Conservation (phyloP, 2,113 vertebrate genomes). For the Rhadina sibilatrix region DNA sequence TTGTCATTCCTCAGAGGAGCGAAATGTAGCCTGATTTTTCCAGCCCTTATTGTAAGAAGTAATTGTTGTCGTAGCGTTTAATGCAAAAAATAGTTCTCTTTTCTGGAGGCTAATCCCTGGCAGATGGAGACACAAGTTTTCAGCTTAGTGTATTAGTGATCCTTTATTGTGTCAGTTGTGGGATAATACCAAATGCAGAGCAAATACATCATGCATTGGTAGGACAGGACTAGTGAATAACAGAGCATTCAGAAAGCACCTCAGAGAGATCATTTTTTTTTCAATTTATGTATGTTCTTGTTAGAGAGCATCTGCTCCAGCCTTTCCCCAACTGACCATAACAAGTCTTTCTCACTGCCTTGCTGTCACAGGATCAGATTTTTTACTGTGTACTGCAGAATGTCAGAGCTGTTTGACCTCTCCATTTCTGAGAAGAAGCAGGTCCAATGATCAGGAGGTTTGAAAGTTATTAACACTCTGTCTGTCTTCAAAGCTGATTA, state of each 20-base stretch:
- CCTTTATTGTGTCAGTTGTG: not conserved
- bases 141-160: constrained; percentile 4
- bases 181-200: not conserved
- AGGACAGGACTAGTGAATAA: constrained; percentile 4
- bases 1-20: not conserved
- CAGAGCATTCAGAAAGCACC: not conserved
- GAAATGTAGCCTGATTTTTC: constrained; percentile 6
- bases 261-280: not conserved
- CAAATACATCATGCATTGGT: constrained; percentile 3
- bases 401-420: not conserved
- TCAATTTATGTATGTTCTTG: not conserved
- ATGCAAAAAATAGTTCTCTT: constrained; percentile 26
- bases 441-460: not conserved
- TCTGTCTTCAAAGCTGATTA: not conserved
- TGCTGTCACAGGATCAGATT: not conserved
- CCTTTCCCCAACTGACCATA: not conserved
- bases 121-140: constrained; percentile 45
- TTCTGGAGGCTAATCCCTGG: constrained; percentile 7
- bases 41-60: not conserved
- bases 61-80: not conserved
- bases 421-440: not conserved
- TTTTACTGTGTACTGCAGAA: not conserved
- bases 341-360: not conserved
- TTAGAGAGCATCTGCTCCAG: not conserved
- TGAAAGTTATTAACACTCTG: not conserved